phyloP scores from a whole-genome alignment of 2,888 invertebrate genomes.

The Drepana falcataria region DNA sequence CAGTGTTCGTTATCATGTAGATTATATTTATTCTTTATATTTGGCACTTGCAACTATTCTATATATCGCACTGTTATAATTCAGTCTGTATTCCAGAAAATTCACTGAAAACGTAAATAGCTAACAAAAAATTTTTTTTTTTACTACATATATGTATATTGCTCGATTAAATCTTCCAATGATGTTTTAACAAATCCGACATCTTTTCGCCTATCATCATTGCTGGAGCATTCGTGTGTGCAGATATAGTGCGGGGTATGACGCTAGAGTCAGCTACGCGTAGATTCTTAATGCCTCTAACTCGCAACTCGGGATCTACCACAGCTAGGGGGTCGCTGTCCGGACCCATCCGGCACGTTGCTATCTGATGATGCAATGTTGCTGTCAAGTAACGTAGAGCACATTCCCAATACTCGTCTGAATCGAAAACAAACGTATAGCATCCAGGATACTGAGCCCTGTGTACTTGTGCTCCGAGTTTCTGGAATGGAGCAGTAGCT shows the following conservation, averaged over 20 bases:
- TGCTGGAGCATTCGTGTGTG: constrained; percentile 84
- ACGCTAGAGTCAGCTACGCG: constrained; percentile 85
- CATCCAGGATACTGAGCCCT: constrained; percentile 77
- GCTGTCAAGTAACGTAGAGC: constrained; percentile 79
- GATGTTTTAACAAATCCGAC: constrained; percentile 80
- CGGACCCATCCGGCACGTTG: constrained; percentile 86
- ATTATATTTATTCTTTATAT: too few relatives aligned
- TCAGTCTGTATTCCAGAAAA: too few relatives aligned
- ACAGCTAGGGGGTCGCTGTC: constrained; percentile 79
- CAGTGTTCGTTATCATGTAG: too few relatives aligned
- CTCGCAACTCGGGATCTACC: constrained; percentile 80
- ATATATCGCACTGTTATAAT: too few relatives aligned
- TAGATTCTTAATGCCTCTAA: constrained; percentile 78
- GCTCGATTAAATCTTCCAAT: constrained; percentile 40
- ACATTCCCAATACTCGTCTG: constrained; percentile 86
- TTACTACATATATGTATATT: too few relatives aligned
- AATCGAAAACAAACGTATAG: constrained; percentile 60
- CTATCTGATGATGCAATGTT: constrained; percentile 82
- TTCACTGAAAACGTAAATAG: too few relatives aligned
- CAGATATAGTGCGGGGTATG: constrained; percentile 81
- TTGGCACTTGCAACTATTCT: too few relatives aligned
- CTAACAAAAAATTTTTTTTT: too few relatives aligned
- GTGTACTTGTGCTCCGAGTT: constrained; percentile 72
- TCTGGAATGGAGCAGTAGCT: constrained; percentile 78
- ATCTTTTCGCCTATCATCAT: constrained; percentile 86